Evolutionary conservation across 2,797 vertebrate species (phyloP), one percentile per base, ranked within the genome.

Genomic region (Sebastiscus tertius): DNA sequence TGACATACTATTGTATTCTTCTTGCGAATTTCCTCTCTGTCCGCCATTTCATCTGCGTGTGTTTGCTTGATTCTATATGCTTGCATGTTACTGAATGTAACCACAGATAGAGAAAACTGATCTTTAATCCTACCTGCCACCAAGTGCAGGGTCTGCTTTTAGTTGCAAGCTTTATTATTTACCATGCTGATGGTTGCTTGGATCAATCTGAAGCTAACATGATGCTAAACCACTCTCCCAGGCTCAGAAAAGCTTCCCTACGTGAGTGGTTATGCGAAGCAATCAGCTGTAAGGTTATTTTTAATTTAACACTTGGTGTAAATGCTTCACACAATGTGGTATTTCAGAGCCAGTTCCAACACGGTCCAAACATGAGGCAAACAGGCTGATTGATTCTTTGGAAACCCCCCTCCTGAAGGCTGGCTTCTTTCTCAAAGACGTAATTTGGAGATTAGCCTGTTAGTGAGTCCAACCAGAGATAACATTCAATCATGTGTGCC

Each of bases 231-330:
- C 5, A n/a, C 24, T 65, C 26, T 29, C 14, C 26, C 46, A 59
- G 36, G 12, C 52, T 46, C 18, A n/a, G 6, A 46, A 18, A 52
- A 46, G 24, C 9, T 62, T 63, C 24, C 55, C 24, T 26, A 14
- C 61, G 34, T 18, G 16, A 27, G 69, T 14, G 26, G 9, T 7
- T 61, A 63, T 75, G 52, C 61, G 52, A 83, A 76, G 80, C 24
- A 59, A 56, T 26, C 65, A 56, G 65, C 69, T 82, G 81, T 68
- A 86, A 78, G 75, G 75, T 81, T 60, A 67, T 26, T 58, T 54
- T 82, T 88, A 81, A 90, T 83, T 74, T 62, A 74, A 54, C 55
- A 10, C 49, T 54, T 49, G 24, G 72, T 79, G 72, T 68, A 82
- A 80, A 72, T 27, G 71, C 27, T 34, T 85, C 60, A 74, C 72